phyloP scores from a whole-genome alignment of 2,888 invertebrate species.

The Drosophila nigricruria region DNA sequence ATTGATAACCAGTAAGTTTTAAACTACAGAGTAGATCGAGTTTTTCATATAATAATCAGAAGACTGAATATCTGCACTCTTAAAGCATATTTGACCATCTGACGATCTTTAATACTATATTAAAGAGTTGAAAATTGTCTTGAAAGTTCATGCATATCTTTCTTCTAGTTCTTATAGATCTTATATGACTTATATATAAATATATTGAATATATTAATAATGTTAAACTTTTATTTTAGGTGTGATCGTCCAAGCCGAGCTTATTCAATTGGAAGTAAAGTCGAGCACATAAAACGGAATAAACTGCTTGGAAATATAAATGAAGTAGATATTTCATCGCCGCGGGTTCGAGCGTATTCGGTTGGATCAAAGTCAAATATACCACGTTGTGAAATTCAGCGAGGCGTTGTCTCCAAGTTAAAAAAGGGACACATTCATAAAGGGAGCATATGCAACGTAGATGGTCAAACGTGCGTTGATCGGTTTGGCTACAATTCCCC shows the following conservation, averaged over 20 bases:
- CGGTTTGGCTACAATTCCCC: slow-evolving; percentile 35
- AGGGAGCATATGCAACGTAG: slow-evolving; percentile 72
- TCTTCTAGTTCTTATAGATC: too few species aligned
- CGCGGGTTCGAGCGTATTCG: slow-evolving; percentile 91
- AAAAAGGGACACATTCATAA: slow-evolving; percentile 58
- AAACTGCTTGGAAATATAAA: slow-evolving; percentile 85
- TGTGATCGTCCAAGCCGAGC: slow-evolving; percentile 89
- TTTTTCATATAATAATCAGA: not conserved
- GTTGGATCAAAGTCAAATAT: slow-evolving; percentile 90
- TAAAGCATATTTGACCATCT: too few species aligned
- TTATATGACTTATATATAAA: too few species aligned
- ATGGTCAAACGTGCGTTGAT: slow-evolving; percentile 46
- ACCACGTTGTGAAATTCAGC: slow-evolving; percentile 82
- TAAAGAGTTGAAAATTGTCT: too few species aligned
- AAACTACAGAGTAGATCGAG: not conserved
- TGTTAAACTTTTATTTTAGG: slow-evolving; percentile 27
- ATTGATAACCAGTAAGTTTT: slow-evolving; percentile 66
- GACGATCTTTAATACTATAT: too few species aligned
- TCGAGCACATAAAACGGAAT: slow-evolving; percentile 88
- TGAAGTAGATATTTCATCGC: slow-evolving; percentile 85
- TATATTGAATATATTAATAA: not conserved
- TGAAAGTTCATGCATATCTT: too few species aligned
- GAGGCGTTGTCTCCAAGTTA: slow-evolving; percentile 72
- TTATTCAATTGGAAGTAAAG: slow-evolving; percentile 94
- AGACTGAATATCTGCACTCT: not conserved